These are phyloP conservation scores for Ormyrus nitidulus DNA, from an alignment of 2,888 invertebrate species.

Conservation along the genomic window DNA sequence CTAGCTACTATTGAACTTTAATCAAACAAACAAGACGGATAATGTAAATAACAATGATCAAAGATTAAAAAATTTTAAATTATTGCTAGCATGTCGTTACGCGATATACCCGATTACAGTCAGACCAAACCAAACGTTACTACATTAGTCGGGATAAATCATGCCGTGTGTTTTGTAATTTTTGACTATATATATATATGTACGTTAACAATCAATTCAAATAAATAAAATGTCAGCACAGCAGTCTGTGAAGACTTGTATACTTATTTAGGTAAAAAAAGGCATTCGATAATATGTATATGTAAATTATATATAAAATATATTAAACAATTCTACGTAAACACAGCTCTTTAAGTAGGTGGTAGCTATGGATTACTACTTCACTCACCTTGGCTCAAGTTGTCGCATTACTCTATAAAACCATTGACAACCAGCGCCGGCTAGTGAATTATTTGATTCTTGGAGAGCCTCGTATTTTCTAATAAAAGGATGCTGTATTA, in stretches of 20 bases:
- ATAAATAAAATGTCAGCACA: constrained; percentile 47
- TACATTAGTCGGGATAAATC: constrained; percentile 72
- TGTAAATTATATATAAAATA: constrained; percentile 24
- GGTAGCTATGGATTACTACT: constrained; percentile 35
- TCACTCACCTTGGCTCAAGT: constrained; percentile 74
- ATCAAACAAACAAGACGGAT: constrained; percentile 23
- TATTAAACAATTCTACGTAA: constrained; percentile 56
- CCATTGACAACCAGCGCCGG: constrained; percentile 80
- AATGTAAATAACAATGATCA: constrained; percentile 14
- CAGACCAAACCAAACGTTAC: constrained; percentile 73
- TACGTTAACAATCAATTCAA: constrained; percentile 54
- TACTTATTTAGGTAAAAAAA: constrained; percentile 43
- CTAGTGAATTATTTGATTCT: constrained; percentile 63
- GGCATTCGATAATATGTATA: constrained; percentile 47
- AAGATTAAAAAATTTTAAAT: constrained; percentile 36
- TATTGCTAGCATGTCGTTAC: constrained; percentile 48
- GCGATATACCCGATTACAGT: constrained; percentile 54
- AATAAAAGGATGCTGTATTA: constrained; percentile 92
- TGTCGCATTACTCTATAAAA: constrained; percentile 82
- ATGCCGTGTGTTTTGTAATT: constrained; percentile 66
- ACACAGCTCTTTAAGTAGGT: constrained; percentile 50
- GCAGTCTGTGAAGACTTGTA: constrained; percentile 30
- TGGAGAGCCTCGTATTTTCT: constrained; percentile 81
- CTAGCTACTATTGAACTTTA: constrained; percentile 10
- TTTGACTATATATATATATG: constrained; percentile 33